A percentile compares a stretch with the other conserved stretches of the same genome.
phyloP scores from a whole-genome alignment of 2,797 vertebrate species.

The Steatocranus sp. region DNA sequence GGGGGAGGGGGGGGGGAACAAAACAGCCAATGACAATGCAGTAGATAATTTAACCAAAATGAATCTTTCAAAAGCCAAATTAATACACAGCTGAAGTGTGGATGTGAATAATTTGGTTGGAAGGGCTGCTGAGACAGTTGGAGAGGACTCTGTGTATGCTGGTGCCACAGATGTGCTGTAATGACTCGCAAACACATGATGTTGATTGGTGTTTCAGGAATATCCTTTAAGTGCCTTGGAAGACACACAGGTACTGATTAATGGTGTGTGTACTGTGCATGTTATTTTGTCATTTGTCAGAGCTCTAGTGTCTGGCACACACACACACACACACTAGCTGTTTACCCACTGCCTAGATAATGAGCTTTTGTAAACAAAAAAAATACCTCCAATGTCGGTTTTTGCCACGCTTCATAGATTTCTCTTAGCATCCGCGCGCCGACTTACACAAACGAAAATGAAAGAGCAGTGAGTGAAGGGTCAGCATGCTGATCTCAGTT shows the following conservation, averaged over 20 bases:
- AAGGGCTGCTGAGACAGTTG: not conserved
- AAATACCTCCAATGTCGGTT: not conserved
- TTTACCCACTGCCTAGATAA: not conserved
- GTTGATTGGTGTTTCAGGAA: not conserved
- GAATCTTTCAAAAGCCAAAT: not conserved
- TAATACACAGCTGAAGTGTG: not conserved
- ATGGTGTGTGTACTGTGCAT: not conserved
- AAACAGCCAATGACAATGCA: not conserved
- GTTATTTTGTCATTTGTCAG: not conserved
- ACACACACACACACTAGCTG: not conserved
- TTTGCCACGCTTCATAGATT: not conserved
- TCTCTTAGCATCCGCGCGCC: not conserved
- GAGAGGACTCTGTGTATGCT: not conserved
- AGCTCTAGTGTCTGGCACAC: not conserved
- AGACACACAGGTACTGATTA: not conserved
- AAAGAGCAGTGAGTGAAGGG: not conserved
- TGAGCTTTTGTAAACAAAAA: not conserved
- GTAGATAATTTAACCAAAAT: not conserved
- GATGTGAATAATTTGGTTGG: not conserved
- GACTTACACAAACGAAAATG: not conserved
- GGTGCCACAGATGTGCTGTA: not conserved
- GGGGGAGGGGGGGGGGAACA: not conserved
- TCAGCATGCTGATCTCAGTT: conserved; percentile 26
- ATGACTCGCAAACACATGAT: not conserved
- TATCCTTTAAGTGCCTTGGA: not conserved